A percentile compares a stretch with the other conserved stretches of the same genome.
Conservation (phyloP, 2,113 vertebrate genomes). For the Seriola aureovittata region DNA sequence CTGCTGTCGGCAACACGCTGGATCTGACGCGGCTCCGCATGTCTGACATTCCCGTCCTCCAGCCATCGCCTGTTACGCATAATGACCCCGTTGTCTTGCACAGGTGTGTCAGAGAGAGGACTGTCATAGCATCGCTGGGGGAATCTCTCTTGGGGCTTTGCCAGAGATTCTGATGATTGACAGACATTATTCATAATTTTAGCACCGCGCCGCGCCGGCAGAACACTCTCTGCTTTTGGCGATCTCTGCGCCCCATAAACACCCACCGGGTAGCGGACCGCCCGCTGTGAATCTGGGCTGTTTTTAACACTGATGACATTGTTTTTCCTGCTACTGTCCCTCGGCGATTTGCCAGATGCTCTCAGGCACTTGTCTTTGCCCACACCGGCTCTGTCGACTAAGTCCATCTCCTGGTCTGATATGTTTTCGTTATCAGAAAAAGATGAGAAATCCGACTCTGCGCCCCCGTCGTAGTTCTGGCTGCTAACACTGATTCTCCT, state of each 20-base stretch:
- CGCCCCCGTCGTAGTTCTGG: slow-evolving; percentile 81
- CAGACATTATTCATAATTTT: slow-evolving; percentile 79
- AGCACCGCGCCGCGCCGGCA: slow-evolving; percentile 64
- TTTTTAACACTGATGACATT: slow-evolving; percentile 80
- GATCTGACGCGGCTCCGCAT: slow-evolving; percentile 70
- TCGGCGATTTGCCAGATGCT: slow-evolving; percentile 64
- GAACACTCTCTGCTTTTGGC: slow-evolving; percentile 73
- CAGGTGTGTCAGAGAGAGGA: slow-evolving; percentile 76
- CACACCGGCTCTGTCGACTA: slow-evolving; percentile 62
- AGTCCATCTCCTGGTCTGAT: slow-evolving; percentile 84
- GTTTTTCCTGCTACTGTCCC: slow-evolving; percentile 75
- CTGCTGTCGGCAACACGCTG: slow-evolving; percentile 73
- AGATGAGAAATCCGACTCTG: slow-evolving; percentile 90
- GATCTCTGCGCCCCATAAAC: slow-evolving; percentile 74
- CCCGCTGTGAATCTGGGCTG: slow-evolving; percentile 80
- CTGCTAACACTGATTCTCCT: slow-evolving; percentile 76
- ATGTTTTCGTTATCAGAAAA: slow-evolving; percentile 89
- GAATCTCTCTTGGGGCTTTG: slow-evolving; percentile 78
- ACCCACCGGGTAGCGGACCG: slow-evolving; percentile 72
- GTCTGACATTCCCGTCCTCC: slow-evolving; percentile 78
- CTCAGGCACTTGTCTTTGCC: slow-evolving; percentile 76
- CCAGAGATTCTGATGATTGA: slow-evolving; percentile 71
- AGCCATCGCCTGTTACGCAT: slow-evolving; percentile 82
- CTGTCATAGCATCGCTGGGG: slow-evolving; percentile 72
- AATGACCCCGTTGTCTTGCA: slow-evolving; percentile 82